Evolutionary conservation across 2,113 vertebrate species (phyloP).

Genomic region (Tetrax tetrax): DNA sequence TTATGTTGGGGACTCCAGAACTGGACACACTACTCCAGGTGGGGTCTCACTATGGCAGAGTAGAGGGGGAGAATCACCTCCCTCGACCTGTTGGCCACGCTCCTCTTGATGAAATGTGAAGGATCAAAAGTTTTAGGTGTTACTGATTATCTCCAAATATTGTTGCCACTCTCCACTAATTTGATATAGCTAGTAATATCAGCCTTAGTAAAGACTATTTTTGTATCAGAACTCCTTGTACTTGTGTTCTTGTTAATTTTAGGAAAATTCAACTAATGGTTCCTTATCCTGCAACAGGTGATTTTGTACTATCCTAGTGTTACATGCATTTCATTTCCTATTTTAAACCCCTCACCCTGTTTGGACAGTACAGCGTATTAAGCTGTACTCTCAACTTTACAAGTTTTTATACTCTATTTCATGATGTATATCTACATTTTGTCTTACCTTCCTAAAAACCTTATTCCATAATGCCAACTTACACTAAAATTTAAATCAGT

Average conservation of each 20-base stretch:
- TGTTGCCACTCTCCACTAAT: background rate
- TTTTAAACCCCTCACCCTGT: background rate
- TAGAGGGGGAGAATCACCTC: too few relatives aligned
- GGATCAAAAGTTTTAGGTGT: accelerated
- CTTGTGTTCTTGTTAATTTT: background rate
- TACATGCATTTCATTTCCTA: background rate
- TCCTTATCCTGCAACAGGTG: background rate
- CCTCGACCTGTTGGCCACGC: too few relatives aligned
- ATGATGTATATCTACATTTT: background rate
- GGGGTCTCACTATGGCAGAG: too few relatives aligned
- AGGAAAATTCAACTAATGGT: background rate
- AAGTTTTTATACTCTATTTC: background rate
- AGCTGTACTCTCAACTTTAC: background rate
- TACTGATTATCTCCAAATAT: background rate
- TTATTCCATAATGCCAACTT: background rate
- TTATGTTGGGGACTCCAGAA: too few relatives aligned
- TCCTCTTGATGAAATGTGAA: too few relatives aligned
- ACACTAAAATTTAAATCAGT: background rate
- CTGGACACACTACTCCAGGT: too few relatives aligned
- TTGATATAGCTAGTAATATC: background rate
- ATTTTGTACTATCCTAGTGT: background rate
- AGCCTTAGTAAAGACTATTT: background rate
- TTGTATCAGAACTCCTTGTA: background rate
- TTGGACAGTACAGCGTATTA: background rate
- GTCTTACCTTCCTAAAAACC: background rate